A percentile compares a stretch with the other conserved stretches of the same genome.
Evolutionary conservation across 1,140 invertebrate genomes (phyloP).

Genomic region (Muscidifurax raptorellus): DNA sequence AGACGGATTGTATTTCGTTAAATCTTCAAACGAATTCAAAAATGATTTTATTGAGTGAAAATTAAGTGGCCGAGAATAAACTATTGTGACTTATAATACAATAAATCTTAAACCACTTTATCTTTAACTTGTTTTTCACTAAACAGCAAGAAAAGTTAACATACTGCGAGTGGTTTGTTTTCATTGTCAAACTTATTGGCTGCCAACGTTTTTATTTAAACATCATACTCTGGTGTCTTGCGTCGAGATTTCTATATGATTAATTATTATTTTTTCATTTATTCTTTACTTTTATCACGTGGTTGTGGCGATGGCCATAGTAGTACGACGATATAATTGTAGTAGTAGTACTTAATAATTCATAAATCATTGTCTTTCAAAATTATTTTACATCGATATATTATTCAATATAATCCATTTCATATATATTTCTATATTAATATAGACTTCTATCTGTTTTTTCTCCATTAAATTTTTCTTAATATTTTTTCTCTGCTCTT

Average conservation of each 20-base stretch:
- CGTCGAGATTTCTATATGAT: conserved; percentile 32
- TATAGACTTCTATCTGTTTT: conserved; percentile 71
- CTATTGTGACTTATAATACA: conserved; percentile 44
- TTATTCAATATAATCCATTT: conserved; percentile 74
- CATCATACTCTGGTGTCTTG: conserved; percentile 38
- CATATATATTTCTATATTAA: conserved; percentile 73
- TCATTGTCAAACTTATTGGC: conserved; percentile 42
- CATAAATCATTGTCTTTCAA: conserved; percentile 72
- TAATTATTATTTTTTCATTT: conserved; percentile 39
- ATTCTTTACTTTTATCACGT: conserved; percentile 44
- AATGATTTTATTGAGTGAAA: conserved; percentile 52
- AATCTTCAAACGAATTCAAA: conserved; percentile 46
- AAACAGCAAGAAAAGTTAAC: conserved; percentile 48
- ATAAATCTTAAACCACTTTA: conserved; percentile 43
- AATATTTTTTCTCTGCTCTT: conserved; percentile 48
- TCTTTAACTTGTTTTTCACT: conserved; percentile 39
- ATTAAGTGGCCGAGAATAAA: conserved; percentile 42
- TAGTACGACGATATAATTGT: conserved; percentile 52
- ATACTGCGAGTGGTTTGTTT: conserved; percentile 40
- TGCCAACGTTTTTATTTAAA: conserved; percentile 41
- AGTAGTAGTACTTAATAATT: conserved; percentile 59
- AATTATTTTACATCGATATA: conserved; percentile 75
- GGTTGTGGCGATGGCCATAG: conserved; percentile 46
- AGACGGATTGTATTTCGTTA: neutral
- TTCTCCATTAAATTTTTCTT: conserved; percentile 59